Base-by-base conservation (phyloP, 1,140 invertebrate genomes). In the Neocloeon triangulifer region DNA sequence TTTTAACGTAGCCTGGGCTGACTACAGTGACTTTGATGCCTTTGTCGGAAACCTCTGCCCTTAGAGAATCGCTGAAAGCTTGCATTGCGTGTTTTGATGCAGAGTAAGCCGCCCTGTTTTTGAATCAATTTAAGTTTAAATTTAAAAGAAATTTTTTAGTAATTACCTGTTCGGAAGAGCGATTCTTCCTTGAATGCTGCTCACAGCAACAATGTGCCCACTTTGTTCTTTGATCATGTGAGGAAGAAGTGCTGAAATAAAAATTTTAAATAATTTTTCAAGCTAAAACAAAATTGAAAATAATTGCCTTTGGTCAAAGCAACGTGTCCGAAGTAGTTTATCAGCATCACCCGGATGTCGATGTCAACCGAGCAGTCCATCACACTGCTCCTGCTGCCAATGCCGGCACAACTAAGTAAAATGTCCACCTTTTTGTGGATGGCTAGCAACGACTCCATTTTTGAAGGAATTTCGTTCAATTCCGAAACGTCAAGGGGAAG, bases 1-100 rank as follows among this genome's bases (percentile, higher is more conserved):
- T 96, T 39, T 67, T 65, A 13, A 95, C 74, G 48, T 95, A 94
- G 2, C 84, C 81, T 32, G 88, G 84, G 56, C 69, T 84, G 6
- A 89, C 51, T 8, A 84, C 66, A 23, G 72, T 74, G 2, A 95
- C 73, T 47, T 71, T 61, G 30, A 95, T 64, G 44, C 78, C 73
- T 40, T 73, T 55, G 27, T 66, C 52, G 17, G 56, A 48, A 40
- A 91, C 59, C 63, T 91, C 85, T 15, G 81, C 68, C 45, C 82
- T 54, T 10, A 85, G 50, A n/a, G 64, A 64, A 53, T 89, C 85
- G 34, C 68, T 71, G 57, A 84, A 86, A 18, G 79, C 81, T 59
- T 86, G 78, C 12, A 92, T 44, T 2, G 91, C 89, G 61, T 94
- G 86, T 57, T 97, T 97, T 0, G 88, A 89, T 13, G 88, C 85